These are phyloP conservation scores for Hydropsyche betteni DNA, from an alignment of 2,888 invertebrate species.

Conservation along the genomic window DNA sequence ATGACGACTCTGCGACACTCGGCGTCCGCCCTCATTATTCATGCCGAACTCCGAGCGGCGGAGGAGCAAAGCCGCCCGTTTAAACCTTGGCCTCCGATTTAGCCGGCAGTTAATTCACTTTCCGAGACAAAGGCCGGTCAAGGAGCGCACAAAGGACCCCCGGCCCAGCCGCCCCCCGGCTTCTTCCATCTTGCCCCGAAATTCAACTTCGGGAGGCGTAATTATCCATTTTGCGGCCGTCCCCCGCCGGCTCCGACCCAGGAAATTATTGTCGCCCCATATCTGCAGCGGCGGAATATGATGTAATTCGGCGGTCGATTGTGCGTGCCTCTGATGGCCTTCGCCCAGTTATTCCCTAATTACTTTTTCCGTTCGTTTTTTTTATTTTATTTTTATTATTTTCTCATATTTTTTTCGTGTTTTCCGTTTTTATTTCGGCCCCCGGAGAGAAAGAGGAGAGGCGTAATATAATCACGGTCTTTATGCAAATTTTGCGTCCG, in stretches of 20 bases:
- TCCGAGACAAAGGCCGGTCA: constrained; percentile 43
- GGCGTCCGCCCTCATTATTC: constrained; percentile 32
- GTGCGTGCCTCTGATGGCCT: constrained; percentile 13
- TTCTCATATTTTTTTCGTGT: not conserved
- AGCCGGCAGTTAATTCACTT: constrained; percentile 43
- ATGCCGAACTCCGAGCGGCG: constrained; percentile 14
- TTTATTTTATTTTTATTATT: not conserved
- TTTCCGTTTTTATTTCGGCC: not conserved
- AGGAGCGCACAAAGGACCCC: constrained; percentile 42
- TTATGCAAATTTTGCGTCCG: constrained; percentile 10
- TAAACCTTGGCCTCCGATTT: constrained; percentile 41
- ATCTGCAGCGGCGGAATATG: constrained; percentile 12
- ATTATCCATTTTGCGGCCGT: constrained; percentile 47
- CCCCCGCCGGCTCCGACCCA: constrained; percentile 31
- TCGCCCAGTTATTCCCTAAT: constrained; percentile 10
- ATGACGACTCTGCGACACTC: not conserved
- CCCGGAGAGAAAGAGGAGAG: not conserved
- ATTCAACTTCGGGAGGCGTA: constrained; percentile 41
- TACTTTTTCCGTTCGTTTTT: constrained; percentile 24
- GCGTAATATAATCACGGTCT: constrained; percentile 20
- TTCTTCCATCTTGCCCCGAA: constrained; percentile 30
- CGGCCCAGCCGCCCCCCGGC: not conserved
- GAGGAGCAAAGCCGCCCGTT: constrained; percentile 28
- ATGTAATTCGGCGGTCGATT: constrained; percentile 30
- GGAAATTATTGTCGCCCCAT: constrained; percentile 44